Base-by-base conservation (phyloP, 1,140 invertebrate species). In the Atta cephalotes region DNA sequence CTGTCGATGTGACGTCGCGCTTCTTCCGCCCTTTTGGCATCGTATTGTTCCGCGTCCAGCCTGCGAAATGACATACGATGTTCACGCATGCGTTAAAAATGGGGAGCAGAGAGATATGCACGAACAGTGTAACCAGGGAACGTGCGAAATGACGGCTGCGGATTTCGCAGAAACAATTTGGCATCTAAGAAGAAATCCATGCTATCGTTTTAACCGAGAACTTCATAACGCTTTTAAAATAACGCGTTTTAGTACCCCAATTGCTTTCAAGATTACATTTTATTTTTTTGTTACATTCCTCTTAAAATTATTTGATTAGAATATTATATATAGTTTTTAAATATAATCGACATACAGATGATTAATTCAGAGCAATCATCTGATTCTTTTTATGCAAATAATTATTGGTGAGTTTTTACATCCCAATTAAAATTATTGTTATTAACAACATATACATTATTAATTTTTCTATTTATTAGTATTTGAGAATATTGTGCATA, bases 51-150 rank as follows among this genome's bases (percentile, higher is more conserved):
- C 72, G 87, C 58, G 65, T 25, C 58, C 62, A 76, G 88, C 80
- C 86, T 90, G 89, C 89, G 87, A 90, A 90, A 91, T 91, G 90
- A 91, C 89, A 90, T 89, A 88, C 89, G 80, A 91, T 90, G 81
- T 71, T 85, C 87, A 70, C 51, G 87, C 89, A 80, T 82, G 82
- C 80, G 86, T 86, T 72, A 66, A 81, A 88, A 82, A 79, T 79
- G 58, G 78, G 77, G 51, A 77, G 51, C 70, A 84, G 66, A 49
- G 77, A 86, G 85, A 56, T 74, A 76, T 90, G 65, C 74, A 45
- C 79, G 71, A 66, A 76, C 51, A 51, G 16, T 56, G 79, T 85
- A 76, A 88, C 74, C 68, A 56, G 28, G 35, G 28, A 74, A 90
- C 89, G 86, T 90, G 89, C 72, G 89, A 90, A 90, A 82, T 77